These are phyloP conservation scores for Chrysomela aeneicollis DNA, from an alignment of 2,888 invertebrate genomes.

Conservation along the genomic window DNA sequence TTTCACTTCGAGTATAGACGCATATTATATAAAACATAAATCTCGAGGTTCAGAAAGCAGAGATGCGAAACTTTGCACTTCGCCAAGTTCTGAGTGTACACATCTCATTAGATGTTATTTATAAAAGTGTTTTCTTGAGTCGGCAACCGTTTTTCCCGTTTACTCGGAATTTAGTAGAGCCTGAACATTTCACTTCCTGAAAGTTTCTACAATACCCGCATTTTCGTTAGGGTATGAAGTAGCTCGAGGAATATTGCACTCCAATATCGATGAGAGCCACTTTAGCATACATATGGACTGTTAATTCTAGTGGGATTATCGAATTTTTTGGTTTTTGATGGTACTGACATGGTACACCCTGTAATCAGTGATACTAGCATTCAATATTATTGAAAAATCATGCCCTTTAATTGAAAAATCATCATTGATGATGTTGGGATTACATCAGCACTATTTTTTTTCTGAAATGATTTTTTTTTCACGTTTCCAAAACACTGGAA, in stretches of 20 bases:
- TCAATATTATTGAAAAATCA: no score
- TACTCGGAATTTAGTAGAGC: constrained; percentile 28
- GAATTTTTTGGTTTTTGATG: no score
- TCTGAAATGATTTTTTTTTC: no score
- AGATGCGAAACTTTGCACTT: constrained; percentile 42
- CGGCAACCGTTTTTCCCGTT: constrained; percentile 29
- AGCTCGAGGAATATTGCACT: neutral
- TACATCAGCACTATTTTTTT: no score
- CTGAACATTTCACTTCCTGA: constrained; percentile 33
- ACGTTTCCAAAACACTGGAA: no score
- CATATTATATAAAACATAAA: neutral
- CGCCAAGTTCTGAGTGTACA: constrained; percentile 43
- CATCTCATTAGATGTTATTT: constrained; percentile 47
- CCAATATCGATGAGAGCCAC: constrained; percentile 15
- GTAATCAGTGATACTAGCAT: no score
- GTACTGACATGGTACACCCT: no score
- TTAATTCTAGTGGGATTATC: no score
- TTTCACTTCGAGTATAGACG: constrained; percentile 8
- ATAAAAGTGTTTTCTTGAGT: constrained; percentile 39
- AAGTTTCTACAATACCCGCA: constrained; percentile 27
- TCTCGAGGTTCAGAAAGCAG: constrained; percentile 23
- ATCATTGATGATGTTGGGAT: no score
- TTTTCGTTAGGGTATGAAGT: constrained; percentile 18
- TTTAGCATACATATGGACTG: no score
- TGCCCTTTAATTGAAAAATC: no score